phyloP scores from a whole-genome alignment of 1,140 invertebrate species.

The Oreohelix idahoensis region DNA sequence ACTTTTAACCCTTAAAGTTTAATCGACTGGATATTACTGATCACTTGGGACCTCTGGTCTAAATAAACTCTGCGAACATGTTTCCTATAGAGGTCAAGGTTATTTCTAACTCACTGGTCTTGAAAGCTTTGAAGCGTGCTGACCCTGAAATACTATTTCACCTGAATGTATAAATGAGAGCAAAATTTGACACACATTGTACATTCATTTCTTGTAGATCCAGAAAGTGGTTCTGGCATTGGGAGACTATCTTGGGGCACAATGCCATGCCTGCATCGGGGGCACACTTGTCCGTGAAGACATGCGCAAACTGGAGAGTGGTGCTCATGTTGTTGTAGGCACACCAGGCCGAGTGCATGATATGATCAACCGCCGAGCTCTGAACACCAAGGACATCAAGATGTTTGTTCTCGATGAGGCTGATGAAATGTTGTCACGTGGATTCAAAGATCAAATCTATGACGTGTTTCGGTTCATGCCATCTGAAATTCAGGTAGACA shows the following conservation, averaged over 20 bases:
- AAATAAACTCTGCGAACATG: too few species aligned
- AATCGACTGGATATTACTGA: too few species aligned
- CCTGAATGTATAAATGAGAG: too few species aligned
- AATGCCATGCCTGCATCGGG: conserved; percentile 99
- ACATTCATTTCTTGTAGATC: conserved; percentile 76
- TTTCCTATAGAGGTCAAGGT: too few species aligned
- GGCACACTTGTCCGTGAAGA: conserved; percentile 98
- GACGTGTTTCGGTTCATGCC: conserved; percentile 96
- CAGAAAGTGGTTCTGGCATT: conserved; percentile 96
- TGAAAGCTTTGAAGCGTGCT: too few species aligned
- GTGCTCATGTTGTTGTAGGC: conserved; percentile 97
- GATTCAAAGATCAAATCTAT: conserved; percentile 99
- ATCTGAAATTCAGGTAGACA: conserved; percentile 90
- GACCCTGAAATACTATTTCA: too few species aligned
- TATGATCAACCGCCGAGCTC: conserved; percentile 94
- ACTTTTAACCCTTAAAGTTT: too few species aligned
- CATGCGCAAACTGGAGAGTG: conserved; percentile 91
- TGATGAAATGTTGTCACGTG: conserved; percentile 99
- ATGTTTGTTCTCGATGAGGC: conserved; percentile 99
- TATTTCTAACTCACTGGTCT: too few species aligned
- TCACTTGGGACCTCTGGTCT: too few species aligned
- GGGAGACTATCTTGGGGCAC: conserved; percentile 96
- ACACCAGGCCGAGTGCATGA: conserved; percentile 98
- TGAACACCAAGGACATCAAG: conserved; percentile 85
- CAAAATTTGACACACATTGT: too few species aligned